phyloP scores from a whole-genome alignment of 2,113 vertebrate species.

The Echinops telfairi region DNA sequence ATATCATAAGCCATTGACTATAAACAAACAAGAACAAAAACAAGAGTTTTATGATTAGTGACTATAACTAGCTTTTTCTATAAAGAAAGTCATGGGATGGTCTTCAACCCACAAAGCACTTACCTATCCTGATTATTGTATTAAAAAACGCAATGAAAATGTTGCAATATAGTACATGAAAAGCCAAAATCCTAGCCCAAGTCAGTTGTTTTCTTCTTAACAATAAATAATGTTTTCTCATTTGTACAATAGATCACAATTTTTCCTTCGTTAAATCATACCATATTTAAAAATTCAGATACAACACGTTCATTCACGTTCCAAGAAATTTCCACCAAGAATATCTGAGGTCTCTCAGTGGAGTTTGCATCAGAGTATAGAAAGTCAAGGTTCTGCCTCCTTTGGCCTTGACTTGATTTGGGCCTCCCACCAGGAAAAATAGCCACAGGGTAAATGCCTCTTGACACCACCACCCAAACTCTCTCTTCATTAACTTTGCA shows the following conservation, averaged over 20 bases:
- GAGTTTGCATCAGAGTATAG: not conserved
- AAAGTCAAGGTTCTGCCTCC: not conserved
- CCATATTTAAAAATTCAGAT: conserved; percentile 44
- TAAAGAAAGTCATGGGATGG: not conserved
- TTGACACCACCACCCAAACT: not conserved
- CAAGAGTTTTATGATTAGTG: not conserved
- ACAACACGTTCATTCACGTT: not conserved
- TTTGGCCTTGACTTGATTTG: not conserved
- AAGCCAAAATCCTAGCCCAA: not conserved
- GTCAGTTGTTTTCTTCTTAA: not conserved
- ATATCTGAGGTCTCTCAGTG: not conserved
- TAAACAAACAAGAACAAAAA: not conserved
- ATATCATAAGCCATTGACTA: not conserved
- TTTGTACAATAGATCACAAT: not conserved
- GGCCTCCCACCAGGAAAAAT: not conserved
- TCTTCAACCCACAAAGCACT: not conserved
- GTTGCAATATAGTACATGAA: not conserved
- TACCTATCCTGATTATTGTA: not conserved
- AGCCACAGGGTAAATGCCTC: not conserved
- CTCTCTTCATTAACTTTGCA: not conserved
- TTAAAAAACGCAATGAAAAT: conserved; percentile 37
- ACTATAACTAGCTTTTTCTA: not conserved
- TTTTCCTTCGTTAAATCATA: conserved; percentile 41
- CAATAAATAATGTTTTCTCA: not conserved
- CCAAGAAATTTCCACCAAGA: not conserved